These are phyloP conservation scores for Hyalella azteca DNA, from an alignment of 2,888 invertebrate genomes.

Conservation along the genomic window DNA sequence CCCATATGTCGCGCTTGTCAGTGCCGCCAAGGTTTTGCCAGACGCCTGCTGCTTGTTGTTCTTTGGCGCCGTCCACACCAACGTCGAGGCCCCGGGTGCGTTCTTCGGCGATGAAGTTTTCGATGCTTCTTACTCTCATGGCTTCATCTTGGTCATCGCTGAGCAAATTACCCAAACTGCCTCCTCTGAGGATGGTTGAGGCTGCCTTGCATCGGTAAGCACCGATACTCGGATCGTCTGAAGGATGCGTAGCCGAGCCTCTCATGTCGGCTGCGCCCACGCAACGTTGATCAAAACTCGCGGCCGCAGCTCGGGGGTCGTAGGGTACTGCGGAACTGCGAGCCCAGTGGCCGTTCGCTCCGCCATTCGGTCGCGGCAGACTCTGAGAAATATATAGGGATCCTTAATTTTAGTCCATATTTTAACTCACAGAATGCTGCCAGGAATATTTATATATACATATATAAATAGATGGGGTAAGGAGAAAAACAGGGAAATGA, in stretches of 20 bases:
- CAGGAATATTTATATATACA: too few relatives aligned
- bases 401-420: too few relatives aligned
- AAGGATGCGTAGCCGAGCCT: not conserved
- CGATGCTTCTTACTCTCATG: not conserved
- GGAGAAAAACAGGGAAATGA: too few relatives aligned
- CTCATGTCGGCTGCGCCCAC: not conserved
- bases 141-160: not conserved
- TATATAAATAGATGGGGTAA: too few relatives aligned
- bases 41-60: not conserved
- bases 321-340: not conserved
- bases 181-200: not conserved
- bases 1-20: slow-evolving; percentile 19
- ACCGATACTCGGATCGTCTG: too few relatives aligned
- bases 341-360: not conserved
- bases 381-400: too few relatives aligned
- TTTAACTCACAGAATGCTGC: too few relatives aligned
- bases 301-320: not conserved
- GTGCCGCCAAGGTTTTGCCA: slow-evolving; percentile 18
- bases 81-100: not conserved
- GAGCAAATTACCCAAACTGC: slow-evolving; percentile 3
- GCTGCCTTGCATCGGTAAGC: not conserved
- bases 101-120: not conserved
- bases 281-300: not conserved
- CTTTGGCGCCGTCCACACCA: not conserved
- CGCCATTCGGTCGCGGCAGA: not conserved